Percentiles rank a stretch among this genome's conserved stretches.
phyloP scores from a whole-genome alignment of 2,113 vertebrate species.

The Mastomys coucha region DNA sequence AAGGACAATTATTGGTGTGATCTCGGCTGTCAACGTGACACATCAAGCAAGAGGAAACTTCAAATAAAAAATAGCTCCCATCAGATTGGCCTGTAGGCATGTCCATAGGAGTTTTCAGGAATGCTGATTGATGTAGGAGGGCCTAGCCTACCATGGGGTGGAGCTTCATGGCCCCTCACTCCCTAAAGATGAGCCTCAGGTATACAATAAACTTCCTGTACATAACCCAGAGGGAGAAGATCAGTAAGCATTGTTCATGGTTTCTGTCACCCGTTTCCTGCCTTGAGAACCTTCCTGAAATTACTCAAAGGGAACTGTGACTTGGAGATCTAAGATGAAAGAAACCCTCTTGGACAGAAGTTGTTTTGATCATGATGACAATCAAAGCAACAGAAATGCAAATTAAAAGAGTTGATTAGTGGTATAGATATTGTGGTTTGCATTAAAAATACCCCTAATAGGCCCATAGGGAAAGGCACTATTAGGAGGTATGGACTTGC shows the following conservation, averaged over 20 bases:
- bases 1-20: neutral
- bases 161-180: rapidly evolving
- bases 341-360: neutral
- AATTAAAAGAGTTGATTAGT: neutral
- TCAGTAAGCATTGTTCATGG: neutral
- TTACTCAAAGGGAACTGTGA: neutral
- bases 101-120: neutral
- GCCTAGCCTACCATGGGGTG: neutral
- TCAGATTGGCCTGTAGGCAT: neutral
- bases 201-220: neutral
- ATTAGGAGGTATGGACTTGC: neutral
- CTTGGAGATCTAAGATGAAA: neutral
- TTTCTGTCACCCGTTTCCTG: neutral
- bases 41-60: neutral
- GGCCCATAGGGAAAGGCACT: neutral
- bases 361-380: neutral
- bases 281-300: neutral
- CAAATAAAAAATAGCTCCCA: neutral
- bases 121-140: neutral
- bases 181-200: too few relatives aligned
- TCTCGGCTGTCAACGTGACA: neutral
- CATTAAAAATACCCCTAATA: neutral
- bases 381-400: neutral
- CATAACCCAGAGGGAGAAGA: neutral
- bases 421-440: neutral